phyloP scores from a whole-genome alignment of 2,113 vertebrate species.

The Meriones unguiculatus region DNA sequence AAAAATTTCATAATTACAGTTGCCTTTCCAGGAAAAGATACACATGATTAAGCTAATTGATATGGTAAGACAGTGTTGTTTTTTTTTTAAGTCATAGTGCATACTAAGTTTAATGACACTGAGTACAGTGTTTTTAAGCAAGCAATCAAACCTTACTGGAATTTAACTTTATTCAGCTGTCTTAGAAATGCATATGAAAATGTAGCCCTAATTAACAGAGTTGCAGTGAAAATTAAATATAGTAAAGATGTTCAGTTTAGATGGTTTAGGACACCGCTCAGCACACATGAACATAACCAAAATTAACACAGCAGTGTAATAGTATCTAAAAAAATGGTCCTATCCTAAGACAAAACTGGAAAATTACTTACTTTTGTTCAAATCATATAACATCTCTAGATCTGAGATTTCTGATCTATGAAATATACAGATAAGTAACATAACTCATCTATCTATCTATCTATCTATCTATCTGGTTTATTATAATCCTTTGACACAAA shows the following conservation, averaged over 20 bases:
- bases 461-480: not conserved
- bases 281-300: not conserved
- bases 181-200: not conserved
- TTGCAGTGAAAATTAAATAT: not conserved
- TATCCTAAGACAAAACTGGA: not conserved
- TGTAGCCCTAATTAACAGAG: not conserved
- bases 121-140: not conserved
- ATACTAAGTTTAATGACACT: not conserved
- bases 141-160: not conserved
- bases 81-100: not conserved
- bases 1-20: constrained; percentile 31
- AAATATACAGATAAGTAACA: not conserved
- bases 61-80: not conserved
- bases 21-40: not conserved
- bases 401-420: not conserved
- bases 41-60: not conserved
- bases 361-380: not conserved
- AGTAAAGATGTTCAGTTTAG: not conserved
- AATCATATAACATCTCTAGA: not conserved
- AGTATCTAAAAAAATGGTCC: not conserved
- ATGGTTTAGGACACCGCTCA: not conserved
- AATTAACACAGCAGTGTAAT: constrained; percentile 6
- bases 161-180: not conserved
- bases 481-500: not conserved
- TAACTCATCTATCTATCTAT: not conserved